Evolutionary conservation across 2,113 vertebrate genomes (phyloP), one percentile per base, ranked within the genome.

Genomic region (Pyxicephalus adspersus): DNA sequence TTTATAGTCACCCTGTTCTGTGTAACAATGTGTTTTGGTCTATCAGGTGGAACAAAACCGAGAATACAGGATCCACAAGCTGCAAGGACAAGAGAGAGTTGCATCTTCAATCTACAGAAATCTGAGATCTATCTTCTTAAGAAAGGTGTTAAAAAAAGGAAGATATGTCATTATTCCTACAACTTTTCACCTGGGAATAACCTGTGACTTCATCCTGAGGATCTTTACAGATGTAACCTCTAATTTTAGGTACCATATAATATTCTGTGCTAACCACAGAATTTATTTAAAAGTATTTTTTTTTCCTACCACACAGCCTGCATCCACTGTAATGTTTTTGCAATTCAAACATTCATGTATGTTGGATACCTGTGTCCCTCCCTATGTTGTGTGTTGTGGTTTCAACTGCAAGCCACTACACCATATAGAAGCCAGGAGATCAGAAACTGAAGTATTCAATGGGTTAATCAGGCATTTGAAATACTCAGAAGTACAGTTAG

Each of bases 11-110:
- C 1, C 15, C 1, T 45, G 11, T 45, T 13, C 38, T 45, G 8
- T 15, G 38, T 45, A 11, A 9, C 15, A 13, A 45, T 45, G 38
- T n/a, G 31, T 45, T 45, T 73, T 57, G 50, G 31, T 57, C 18
- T 3, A 11, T 17, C 26, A 98, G 97, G 97, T 98, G 87, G 97
- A 99, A 84, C 72, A 92, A 26, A 99, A 98, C 88, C 94, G 97
- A 50, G 92, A 89, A 60, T 98, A 94, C 65, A 91, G 97, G 22
- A 89, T 99, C 81, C 97, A 98, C 68, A 90, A 92, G 84, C 86
- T 97, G 7, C 87, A 95, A 19, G 94, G 95, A 70, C 97, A 97
- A 76, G 87, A 91, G 76, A 89, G 84, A 17, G 86, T 92, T 45
- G 88, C 76, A 1, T 94, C 93, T 0, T 96, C 96, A 5, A 89